Conservation (phyloP, 1,140 invertebrate genomes). For the Papilio glaucus region DNA sequence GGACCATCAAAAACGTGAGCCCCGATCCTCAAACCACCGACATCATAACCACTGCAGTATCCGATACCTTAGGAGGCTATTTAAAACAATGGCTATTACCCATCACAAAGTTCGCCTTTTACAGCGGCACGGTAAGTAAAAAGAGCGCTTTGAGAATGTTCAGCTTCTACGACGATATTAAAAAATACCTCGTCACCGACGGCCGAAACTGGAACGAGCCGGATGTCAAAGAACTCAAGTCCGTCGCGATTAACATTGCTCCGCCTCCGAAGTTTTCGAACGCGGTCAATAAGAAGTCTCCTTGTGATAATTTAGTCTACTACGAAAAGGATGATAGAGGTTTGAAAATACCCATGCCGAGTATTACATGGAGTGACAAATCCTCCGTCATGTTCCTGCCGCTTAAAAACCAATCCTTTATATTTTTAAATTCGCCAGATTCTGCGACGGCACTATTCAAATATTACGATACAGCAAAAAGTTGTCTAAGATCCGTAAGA, state of each 20-base stretch:
- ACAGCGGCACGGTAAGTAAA: conserved; percentile 61
- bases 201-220: conserved; percentile 58
- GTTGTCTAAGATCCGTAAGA: conserved; percentile 49
- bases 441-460: conserved; percentile 53
- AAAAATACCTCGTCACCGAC: conserved; percentile 59
- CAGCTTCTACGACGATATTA: conserved; percentile 60
- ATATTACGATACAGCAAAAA: conserved; percentile 64
- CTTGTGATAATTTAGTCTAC: conserved; percentile 59
- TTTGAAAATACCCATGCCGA: conserved; percentile 57
- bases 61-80: conserved; percentile 69
- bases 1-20: conserved; percentile 53
- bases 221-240: conserved; percentile 50
- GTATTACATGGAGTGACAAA: conserved; percentile 59
- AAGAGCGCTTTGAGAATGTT: conserved; percentile 57
- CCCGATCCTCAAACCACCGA: conserved; percentile 43
- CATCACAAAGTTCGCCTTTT: conserved; percentile 65
- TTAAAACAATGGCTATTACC: conserved; percentile 67
- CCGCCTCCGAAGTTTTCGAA: conserved; percentile 40
- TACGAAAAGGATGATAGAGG: conserved; percentile 63
- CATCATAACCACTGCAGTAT: conserved; percentile 61
- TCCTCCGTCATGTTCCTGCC: conserved; percentile 66
- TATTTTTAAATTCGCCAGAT: conserved; percentile 54
- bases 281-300: conserved; percentile 46
- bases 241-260: conserved; percentile 59
- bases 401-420: conserved; percentile 57